Conservation (phyloP, 2,888 invertebrate species). For the Pollenia labialis region DNA sequence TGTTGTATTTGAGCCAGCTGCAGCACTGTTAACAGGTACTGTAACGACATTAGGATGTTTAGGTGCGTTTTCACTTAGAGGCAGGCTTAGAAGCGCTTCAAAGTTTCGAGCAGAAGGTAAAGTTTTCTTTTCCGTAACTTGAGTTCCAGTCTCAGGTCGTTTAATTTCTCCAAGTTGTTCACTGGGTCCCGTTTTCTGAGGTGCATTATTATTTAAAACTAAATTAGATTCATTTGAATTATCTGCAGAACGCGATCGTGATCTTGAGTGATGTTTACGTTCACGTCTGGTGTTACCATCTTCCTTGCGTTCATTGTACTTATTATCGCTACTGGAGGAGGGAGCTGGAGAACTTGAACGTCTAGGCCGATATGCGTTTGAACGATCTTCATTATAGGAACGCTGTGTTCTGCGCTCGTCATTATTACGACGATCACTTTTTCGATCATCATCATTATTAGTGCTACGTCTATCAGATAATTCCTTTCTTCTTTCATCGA, state of each 20-base stretch:
- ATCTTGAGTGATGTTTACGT: constrained; percentile 64
- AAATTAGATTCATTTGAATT: constrained; percentile 35
- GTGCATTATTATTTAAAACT: constrained; percentile 25
- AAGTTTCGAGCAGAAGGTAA: constrained; percentile 72
- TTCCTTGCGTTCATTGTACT: constrained; percentile 59
- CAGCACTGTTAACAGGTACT: constrained; percentile 75
- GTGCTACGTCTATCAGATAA: constrained; percentile 51
- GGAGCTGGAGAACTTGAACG: constrained; percentile 71
- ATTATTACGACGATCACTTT: constrained; percentile 63
- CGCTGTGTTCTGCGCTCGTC: constrained; percentile 66
- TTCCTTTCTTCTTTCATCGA: constrained; percentile 67
- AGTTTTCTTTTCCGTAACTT: constrained; percentile 53
- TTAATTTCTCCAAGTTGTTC: constrained; percentile 20
- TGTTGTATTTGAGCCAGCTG: constrained; percentile 16
- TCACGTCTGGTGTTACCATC: constrained; percentile 58
- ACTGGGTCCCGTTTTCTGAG: constrained; percentile 38
- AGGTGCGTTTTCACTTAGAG: constrained; percentile 75
- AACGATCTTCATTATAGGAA: constrained; percentile 67
- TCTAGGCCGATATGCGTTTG: constrained; percentile 67
- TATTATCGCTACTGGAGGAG: constrained; percentile 34
- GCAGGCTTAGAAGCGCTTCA: constrained; percentile 78
- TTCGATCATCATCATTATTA: constrained; percentile 52
- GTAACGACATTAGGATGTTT: constrained; percentile 83
- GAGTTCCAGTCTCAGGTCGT: constrained; percentile 31
- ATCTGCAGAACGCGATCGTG: constrained; percentile 74